Evolutionary conservation across 2,113 vertebrate species (phyloP).

Genomic region (Notarius quadriscutis): DNA sequence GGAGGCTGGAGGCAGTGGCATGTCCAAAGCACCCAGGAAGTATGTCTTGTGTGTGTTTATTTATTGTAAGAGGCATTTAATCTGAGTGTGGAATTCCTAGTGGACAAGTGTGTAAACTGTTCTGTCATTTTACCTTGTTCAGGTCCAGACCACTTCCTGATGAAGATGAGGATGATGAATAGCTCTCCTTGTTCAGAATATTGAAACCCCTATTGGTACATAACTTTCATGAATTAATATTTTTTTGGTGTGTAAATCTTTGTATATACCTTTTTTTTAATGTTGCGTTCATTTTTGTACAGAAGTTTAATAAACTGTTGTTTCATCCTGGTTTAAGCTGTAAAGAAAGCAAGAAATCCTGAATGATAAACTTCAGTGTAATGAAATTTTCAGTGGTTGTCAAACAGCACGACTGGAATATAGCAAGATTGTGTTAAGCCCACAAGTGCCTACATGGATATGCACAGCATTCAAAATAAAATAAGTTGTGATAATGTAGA

Average conservation of each 20-base stretch:
- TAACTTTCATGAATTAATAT: not conserved
- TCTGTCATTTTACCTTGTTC: not conserved
- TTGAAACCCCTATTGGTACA: not conserved
- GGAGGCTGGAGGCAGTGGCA: conserved; percentile 78
- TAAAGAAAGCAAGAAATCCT: not conserved
- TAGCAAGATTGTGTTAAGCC: not conserved
- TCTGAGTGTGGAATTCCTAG: not conserved
- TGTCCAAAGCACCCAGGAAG: conserved; percentile 74
- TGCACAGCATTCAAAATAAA: not conserved
- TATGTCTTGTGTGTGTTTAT: conserved; percentile 59
- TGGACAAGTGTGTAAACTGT: not conserved
- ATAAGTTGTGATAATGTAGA: not conserved
- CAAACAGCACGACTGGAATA: not conserved
- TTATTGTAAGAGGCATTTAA: too few relatives aligned
- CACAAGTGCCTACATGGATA: not conserved
- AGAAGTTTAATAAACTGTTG: conserved; percentile 60
- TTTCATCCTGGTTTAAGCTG: too few relatives aligned
- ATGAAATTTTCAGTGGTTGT: too few relatives aligned
- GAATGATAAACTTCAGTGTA: not conserved
- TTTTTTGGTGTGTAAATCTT: conserved; percentile 64
- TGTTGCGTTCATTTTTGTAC: conserved; percentile 57
- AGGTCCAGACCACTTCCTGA: conserved; percentile 69
- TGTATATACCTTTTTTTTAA: conserved; percentile 63
- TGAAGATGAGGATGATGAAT: conserved; percentile 68
- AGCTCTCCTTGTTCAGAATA: not conserved